Evolutionary conservation across 64 coral and sea anemone genomes (phyloP), one percentile per base, ranked within the genome.

Genomic region (Actinia tenebrosa): DNA sequence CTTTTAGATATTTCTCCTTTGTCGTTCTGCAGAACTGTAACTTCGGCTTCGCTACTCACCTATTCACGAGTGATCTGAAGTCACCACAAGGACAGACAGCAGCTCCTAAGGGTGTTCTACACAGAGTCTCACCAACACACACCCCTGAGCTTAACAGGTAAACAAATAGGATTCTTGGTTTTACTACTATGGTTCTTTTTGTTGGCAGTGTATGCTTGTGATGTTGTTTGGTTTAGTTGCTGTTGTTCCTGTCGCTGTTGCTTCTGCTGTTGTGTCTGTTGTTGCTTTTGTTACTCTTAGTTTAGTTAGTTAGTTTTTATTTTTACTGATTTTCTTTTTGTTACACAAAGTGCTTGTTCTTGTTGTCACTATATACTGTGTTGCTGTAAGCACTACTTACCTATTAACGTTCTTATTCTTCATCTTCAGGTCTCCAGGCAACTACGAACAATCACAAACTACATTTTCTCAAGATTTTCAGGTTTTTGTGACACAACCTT

Each of bases 401-500:
- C 44, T 78, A 37, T 37, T 37, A 1, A 37, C 30, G 30, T 37
- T 37, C 30, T 37, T 37, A 37, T 37, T 37, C 16, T 43, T 60
- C 52, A 44, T 3, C 23, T 47, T 66, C 56, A 93, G 94, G 44
- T 89, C 85, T 43, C 43, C 80, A 55, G 82, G 88, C 17, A 90
- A 69, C 78, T 53, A 56, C 3, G 94, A 96, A 43, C 86, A 83
- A 7, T 79, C 90, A 45, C 83, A 87, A 44, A 85, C 54, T 52
- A 94, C 95, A 79, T 98, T 94, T 46, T 94, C 92, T 16, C 96
- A 94, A 86, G 96, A 94, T 81, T 94, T 98, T 80, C 96, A 98
- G 96, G 96, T 98, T 68, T 45, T 84, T 89, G 82, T 59, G 71
- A 84, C 66, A 56, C 75, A 13, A 16, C 22, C 17, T 64, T 42